Conservation (phyloP, 2,113 vertebrate genomes). For the Willisornis vidua region DNA sequence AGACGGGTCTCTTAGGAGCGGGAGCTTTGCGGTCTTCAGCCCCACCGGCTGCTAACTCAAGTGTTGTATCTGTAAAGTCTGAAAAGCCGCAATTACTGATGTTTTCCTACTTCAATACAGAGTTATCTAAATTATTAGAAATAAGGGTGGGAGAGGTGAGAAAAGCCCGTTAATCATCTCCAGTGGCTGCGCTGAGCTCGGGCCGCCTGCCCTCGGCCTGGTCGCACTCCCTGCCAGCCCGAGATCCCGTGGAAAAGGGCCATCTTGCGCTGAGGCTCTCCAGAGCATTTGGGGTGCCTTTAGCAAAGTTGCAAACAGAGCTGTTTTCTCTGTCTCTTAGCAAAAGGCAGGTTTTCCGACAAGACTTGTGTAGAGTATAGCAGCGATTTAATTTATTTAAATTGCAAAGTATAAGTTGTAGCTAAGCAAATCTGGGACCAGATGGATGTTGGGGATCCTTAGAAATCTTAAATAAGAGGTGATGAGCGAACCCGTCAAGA, state of each 20-base stretch:
- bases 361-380: no score
- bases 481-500: not conserved
- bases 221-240: not conserved
- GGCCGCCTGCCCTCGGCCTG: not conserved
- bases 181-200: not conserved
- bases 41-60: accelerated
- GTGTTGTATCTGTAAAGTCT: not conserved
- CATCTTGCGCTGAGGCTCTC: not conserved
- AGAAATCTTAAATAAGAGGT: not conserved
- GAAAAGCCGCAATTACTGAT: not conserved
- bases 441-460: not conserved
- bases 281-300: not conserved
- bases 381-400: not conserved
- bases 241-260: not conserved
- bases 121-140: not conserved
- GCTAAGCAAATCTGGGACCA: not conserved
- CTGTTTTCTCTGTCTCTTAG: not conserved
- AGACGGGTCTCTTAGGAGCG: not conserved
- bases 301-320: not conserved
- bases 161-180: not conserved
- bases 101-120: not conserved
- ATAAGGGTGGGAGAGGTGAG: not conserved
- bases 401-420: not conserved
- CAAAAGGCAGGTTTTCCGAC: not conserved
- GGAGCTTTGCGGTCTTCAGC: not conserved